Base-by-base conservation (phyloP, 2,888 invertebrate species). In the Stenchaetothrips biformis region DNA sequence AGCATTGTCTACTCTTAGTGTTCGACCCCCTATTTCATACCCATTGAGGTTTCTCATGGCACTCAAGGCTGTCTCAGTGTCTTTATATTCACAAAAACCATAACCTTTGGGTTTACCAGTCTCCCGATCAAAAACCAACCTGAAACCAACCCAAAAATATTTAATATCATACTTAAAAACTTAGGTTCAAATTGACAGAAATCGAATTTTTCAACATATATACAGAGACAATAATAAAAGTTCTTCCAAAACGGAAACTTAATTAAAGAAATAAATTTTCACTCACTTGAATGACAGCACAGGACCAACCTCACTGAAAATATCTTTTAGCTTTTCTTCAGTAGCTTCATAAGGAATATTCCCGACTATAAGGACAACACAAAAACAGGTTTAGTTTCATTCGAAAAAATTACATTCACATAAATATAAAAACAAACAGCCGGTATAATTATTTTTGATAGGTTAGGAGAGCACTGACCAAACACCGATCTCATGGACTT, bases 311-410 rank as follows among this genome's bases (percentile, higher is more conserved):
- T 98, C 97, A 84, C 95, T 94, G 86, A 99, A 99, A 84, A 99
- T 97, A 86, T 98, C 98, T 87, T 97, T 97, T 9, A 99, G 89
- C 86, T 98, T 97, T 85, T 99, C 99, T 88, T 99, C 99, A 0
- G 98, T 98, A 2, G 98, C 98, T 89, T 99, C 99, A 88, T 99
- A 99, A 1, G 99, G 99, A 88, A 99, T 99, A 87, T 99, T 99
- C 82, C 99, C 99, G 83, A 99, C 99, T 98, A 18, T 9, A 53
- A 18, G 8, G 81, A 81, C 83, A 83, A 80, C 74, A 80, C 78
- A 80, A 79, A 47, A 80, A 48, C 9, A 81, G 62, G 25, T 80
- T 48, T 53, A 74, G 67, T 79, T 62, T 49, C 67, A 13, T 77
- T 25, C 79, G 78, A 86, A 84, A 79, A 79, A 74, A 79, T 81